phyloP scores from a whole-genome alignment of 1,140 invertebrate genomes.

The Trichomalopsis sarcophagae region DNA sequence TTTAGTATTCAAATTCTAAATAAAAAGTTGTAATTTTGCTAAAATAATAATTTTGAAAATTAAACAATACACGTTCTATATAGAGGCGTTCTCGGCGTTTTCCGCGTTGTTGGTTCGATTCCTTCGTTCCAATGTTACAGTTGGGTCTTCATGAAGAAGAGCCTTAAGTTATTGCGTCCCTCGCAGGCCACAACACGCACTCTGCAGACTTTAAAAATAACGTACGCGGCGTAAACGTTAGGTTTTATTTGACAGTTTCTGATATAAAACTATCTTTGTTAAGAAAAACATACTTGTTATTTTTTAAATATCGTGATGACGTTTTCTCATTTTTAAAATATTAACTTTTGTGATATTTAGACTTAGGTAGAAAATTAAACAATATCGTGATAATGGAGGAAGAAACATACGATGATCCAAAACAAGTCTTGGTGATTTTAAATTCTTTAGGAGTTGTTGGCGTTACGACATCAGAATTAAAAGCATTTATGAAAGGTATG shows the following conservation, averaged over 20 bases:
- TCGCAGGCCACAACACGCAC: not conserved
- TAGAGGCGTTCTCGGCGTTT: too few relatives aligned
- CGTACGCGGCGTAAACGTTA: not conserved
- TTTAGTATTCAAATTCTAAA: too few relatives aligned
- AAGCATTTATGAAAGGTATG: slow-evolving; percentile 72
- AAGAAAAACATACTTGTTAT: not conserved
- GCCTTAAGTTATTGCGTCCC: too few relatives aligned
- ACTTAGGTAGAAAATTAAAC: not conserved
- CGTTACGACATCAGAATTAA: slow-evolving; percentile 69
- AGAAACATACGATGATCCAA: slow-evolving; percentile 66
- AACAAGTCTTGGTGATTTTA: slow-evolving; percentile 66
- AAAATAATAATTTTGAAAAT: too few relatives aligned
- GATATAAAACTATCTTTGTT: not conserved
- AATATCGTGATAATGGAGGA: slow-evolving; percentile 24
- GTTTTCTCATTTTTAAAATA: not conserved
- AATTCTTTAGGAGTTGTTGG: slow-evolving; percentile 71
- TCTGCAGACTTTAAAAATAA: not conserved
- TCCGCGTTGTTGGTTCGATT: too few relatives aligned
- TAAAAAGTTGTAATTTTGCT: too few relatives aligned
- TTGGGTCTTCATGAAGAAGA: too few relatives aligned
- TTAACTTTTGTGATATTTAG: not conserved
- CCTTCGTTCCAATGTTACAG: too few relatives aligned
- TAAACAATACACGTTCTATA: too few relatives aligned
- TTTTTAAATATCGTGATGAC: not conserved
- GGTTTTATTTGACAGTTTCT: not conserved